Conservation (phyloP, 2,888 invertebrate species). For the Myathropa florea region DNA sequence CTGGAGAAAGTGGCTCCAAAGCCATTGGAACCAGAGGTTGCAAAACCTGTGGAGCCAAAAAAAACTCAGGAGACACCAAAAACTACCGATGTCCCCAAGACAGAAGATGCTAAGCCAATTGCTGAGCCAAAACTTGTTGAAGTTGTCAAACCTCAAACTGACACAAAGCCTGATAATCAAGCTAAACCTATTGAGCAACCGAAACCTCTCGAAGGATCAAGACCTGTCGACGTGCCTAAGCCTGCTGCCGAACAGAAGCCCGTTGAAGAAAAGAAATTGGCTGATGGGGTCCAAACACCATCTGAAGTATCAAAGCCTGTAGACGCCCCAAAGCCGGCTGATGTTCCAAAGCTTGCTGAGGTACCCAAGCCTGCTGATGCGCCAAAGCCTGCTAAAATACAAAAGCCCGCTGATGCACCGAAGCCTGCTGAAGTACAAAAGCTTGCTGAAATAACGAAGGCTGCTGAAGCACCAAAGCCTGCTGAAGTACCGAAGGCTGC, state of each 20-base stretch:
- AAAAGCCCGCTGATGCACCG: slow-evolving; percentile 84
- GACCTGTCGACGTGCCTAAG: neutral
- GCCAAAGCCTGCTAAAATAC: slow-evolving; percentile 89
- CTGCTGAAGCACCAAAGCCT: slow-evolving; percentile 83
- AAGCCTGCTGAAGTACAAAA: slow-evolving; percentile 82
- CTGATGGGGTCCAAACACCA: neutral
- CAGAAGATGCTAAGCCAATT: slow-evolving; percentile 13
- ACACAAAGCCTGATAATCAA: neutral
- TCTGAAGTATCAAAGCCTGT: neutral
- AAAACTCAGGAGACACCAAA: slow-evolving; percentile 49
- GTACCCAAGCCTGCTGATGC: slow-evolving; percentile 79
- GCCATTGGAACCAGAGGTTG: neutral
- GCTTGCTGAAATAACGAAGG: slow-evolving; percentile 12
- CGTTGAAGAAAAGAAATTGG: neutral
- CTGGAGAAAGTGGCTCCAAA: neutral
- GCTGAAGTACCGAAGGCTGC: slow-evolving; percentile 86
- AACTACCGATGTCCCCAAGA: neutral
- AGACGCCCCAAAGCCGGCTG: neutral
- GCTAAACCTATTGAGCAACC: neutral
- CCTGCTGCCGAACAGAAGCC: slow-evolving; percentile 93
- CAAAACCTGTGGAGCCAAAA: slow-evolving; percentile 83
- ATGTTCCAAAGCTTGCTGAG: slow-evolving; percentile 74
- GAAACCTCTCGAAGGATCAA: slow-evolving; percentile 7
- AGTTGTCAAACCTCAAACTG: neutral
- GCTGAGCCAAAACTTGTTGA: neutral